Conservation (phyloP, 1,140 invertebrate genomes). For the Magallana ariakensis region DNA sequence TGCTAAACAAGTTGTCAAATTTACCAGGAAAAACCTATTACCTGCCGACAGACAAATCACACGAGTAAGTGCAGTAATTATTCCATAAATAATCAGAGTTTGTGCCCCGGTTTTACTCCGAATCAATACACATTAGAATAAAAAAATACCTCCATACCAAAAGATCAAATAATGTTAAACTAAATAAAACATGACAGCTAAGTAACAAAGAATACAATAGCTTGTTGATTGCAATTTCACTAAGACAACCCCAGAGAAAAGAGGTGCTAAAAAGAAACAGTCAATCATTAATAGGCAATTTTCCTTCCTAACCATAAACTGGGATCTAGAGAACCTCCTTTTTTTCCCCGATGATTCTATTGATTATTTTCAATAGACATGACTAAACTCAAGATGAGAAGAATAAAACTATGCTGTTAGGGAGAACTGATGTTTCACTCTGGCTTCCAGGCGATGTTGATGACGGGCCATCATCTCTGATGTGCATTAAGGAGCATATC, state of each 20-base stretch:
- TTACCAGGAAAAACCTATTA: too few relatives aligned
- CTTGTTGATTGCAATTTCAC: slow-evolving; percentile 6
- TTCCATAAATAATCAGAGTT: slow-evolving; percentile 16
- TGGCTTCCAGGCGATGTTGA: not conserved
- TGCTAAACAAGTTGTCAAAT: too few relatives aligned
- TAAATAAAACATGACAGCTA: slow-evolving; percentile 2
- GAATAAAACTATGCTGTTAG: slow-evolving; percentile 2
- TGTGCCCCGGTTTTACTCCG: not conserved
- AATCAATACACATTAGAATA: slow-evolving; percentile 14
- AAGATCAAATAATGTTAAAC: not conserved
- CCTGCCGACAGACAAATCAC: not conserved
- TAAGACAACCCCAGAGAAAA: not conserved
- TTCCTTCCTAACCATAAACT: not conserved
- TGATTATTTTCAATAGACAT: not conserved
- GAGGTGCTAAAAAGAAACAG: not conserved
- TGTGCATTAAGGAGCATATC: not conserved
- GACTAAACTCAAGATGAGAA: not conserved
- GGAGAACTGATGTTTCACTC: slow-evolving; percentile 7
- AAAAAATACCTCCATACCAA: not conserved
- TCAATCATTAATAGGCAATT: slow-evolving; percentile 14
- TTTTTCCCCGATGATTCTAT: not conserved
- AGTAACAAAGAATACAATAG: not conserved
- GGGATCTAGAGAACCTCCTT: not conserved
- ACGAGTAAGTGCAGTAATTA: not conserved
- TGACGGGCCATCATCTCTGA: not conserved